phyloP scores from a whole-genome alignment of 2,113 vertebrate genomes.

The Triplophysa tibetana region DNA sequence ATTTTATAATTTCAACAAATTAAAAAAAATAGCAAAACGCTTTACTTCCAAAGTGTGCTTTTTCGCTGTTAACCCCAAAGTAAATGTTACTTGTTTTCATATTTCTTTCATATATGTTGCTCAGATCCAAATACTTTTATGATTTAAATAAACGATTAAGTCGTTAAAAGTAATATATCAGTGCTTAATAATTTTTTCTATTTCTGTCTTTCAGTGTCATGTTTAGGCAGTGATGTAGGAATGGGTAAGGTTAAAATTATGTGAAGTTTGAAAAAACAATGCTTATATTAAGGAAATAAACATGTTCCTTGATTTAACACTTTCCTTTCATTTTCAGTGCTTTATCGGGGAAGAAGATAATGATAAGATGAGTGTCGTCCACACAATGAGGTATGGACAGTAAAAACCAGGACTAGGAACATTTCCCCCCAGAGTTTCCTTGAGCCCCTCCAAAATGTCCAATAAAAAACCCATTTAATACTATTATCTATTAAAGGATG shows the following conservation, averaged over 20 bases:
- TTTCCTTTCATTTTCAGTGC: constrained; percentile 69
- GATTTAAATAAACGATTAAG: background rate
- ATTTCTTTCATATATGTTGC: background rate
- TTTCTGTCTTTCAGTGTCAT: constrained; percentile 81
- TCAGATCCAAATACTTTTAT: background rate
- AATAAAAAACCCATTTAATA: too few species aligned
- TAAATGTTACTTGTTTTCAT: background rate
- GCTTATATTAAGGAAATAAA: background rate
- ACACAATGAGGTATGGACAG: background rate
- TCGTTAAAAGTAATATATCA: background rate
- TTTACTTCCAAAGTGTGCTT: too few species aligned
- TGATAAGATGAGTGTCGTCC: background rate
- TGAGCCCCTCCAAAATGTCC: too few species aligned
- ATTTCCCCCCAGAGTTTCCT: background rate
- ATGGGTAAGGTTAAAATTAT: constrained; percentile 71
- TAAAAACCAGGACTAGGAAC: background rate
- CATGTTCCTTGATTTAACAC: background rate
- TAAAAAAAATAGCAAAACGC: too few species aligned
- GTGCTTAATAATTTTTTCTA: background rate
- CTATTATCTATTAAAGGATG: too few species aligned
- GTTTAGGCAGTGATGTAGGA: constrained; percentile 82
- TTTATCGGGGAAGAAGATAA: constrained; percentile 86
- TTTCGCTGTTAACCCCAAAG: too few species aligned
- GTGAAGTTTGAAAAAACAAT: too few species aligned
- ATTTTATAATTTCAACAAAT: too few species aligned